Conservation (phyloP, 2,888 invertebrate genomes). For the Phaedon cochleariae region DNA sequence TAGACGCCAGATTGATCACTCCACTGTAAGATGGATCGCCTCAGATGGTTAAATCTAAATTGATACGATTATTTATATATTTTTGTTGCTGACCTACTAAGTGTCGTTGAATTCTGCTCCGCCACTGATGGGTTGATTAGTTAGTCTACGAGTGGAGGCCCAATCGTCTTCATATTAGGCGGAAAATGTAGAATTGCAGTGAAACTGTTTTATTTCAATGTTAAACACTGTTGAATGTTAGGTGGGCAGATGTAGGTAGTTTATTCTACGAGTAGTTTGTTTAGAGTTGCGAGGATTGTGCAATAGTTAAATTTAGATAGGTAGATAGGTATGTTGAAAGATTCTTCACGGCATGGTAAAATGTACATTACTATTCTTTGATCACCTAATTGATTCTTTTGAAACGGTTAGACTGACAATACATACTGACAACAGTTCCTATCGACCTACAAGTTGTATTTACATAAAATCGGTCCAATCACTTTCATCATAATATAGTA, state of each 20-base stretch:
- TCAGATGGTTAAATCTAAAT: too few relatives aligned
- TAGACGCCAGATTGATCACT: too few relatives aligned
- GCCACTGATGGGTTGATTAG: too few relatives aligned
- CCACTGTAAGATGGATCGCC: too few relatives aligned
- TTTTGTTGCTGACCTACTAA: too few relatives aligned
- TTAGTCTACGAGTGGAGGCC: background rate
- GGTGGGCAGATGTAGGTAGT: background rate
- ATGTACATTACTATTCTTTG: background rate
- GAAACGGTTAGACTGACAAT: background rate
- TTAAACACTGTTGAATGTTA: background rate
- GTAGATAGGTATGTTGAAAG: background rate
- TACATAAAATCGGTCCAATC: too few relatives aligned
- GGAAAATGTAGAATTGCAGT: background rate
- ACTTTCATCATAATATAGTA: too few relatives aligned
- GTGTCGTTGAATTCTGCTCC: too few relatives aligned
- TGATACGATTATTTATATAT: too few relatives aligned
- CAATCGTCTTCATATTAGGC: background rate
- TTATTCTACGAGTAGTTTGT: background rate
- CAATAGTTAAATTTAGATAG: slow-evolving; percentile 1
- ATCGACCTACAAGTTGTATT: too few relatives aligned
- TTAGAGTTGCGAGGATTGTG: background rate
- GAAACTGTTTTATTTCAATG: background rate
- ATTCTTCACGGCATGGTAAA: background rate
- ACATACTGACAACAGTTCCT: too few relatives aligned
- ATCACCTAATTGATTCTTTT: background rate